Evolutionary conservation across 1,140 invertebrate genomes (phyloP), one percentile per base, ranked within the genome.

Genomic region (Bilobella aurantiaca): DNA sequence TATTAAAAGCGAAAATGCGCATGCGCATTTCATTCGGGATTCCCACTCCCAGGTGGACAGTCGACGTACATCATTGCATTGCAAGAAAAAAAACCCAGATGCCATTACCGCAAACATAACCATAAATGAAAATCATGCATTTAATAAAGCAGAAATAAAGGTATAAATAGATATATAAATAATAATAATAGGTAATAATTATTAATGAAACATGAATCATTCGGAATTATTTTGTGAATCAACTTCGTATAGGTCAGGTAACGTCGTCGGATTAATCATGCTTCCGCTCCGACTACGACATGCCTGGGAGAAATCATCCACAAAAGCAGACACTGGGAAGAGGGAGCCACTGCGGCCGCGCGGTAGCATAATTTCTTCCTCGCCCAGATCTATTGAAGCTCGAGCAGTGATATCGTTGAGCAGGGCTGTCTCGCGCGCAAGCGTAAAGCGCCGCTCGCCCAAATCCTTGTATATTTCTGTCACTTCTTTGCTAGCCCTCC

Each of bases 311-410:
- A 65, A 72, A 37, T 72, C 70, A 57, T 72, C 70, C 28, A 69
- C 62, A 65, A 72, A 72, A n/a, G 8, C 23, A 34, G n/a, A 56
- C 28, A 66, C 67, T 5, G 70, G 70, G 64, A 69, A 72, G n/a
- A 69, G 34, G 62, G 60, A 64, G 2, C 70, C 70, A 32, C 64
- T 47, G 1, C 70, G 28, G 64, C 70, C 68, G 8, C 65, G 49
- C n/a, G n/a, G n/a, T 16, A 68, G 70, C 21, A 57, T 1, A 21
- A 72, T 56, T 18, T 62, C 68, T 1, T 69, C 68, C 28, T 72
- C 68, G 37, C 31, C 21, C 0, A 72, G 2, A 30, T 72, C 70
- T 18, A 68, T 37, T 1, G 63, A 65, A 2, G 37, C 53, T n/a
- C 70, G 29, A 21, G 21, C 63, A 5, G 58, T 64, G 21, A 66